phyloP scores from a whole-genome alignment of 1,140 invertebrate species.

The Argopecten irradians region DNA sequence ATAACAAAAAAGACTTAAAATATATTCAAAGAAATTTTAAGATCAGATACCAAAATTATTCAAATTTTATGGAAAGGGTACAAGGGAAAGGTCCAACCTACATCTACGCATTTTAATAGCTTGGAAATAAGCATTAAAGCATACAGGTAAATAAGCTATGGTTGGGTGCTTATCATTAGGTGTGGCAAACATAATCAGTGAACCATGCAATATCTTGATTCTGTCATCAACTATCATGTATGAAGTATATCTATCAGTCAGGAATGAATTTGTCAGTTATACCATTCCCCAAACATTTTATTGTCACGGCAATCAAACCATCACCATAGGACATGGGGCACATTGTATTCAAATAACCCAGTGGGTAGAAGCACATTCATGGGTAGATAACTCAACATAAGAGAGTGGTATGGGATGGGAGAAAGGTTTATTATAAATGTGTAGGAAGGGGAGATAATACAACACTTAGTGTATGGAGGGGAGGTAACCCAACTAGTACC shows the following conservation, averaged over 20 bases:
- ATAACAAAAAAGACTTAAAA: no score
- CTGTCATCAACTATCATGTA: not conserved
- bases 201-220: not conserved
- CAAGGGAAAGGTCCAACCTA: not conserved
- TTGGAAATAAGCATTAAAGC: not conserved
- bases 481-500: not conserved
- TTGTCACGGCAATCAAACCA: not conserved
- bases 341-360: no score
- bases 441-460: not conserved
- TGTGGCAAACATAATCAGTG: not conserved
- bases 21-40: no score
- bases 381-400: no score
- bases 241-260: not conserved
- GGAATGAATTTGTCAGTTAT: not conserved
- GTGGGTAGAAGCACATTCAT: no score
- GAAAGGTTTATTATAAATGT: no score
- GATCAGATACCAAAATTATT: no score
- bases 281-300: not conserved
- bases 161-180: not conserved
- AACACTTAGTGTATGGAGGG: not conserved
- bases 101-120: not conserved
- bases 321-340: not conserved
- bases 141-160: not conserved
- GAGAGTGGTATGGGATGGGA: no score
- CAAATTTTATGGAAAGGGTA: not conserved